These are phyloP conservation scores for Bradypus variegatus DNA, from an alignment of 2,797 vertebrate genomes.

Conservation along the genomic window DNA sequence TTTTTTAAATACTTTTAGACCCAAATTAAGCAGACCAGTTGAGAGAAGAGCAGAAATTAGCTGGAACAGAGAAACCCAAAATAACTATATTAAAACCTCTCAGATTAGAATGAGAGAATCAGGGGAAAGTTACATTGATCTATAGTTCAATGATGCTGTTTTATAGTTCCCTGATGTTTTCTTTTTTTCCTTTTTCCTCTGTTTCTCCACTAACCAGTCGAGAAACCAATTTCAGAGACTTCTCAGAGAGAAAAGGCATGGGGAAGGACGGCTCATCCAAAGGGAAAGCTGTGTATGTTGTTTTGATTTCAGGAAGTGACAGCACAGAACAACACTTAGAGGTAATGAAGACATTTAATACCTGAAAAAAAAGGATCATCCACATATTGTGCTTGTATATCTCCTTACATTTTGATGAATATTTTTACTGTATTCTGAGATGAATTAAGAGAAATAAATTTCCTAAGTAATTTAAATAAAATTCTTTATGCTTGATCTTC, in stretches of 20 bases:
- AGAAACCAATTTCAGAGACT: not conserved
- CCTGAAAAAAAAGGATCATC: not conserved
- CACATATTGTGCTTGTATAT: too few relatives aligned
- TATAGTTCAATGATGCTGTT: not conserved
- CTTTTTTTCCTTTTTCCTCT: not conserved
- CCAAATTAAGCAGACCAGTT: not conserved
- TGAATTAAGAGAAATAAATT: slow-evolving; percentile 21
- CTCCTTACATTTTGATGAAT: not conserved
- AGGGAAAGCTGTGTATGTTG: not conserved
- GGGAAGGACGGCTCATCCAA: not conserved
- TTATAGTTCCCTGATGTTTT: too few relatives aligned
- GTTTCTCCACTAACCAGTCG: not conserved
- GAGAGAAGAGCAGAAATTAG: not conserved
- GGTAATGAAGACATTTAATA: not conserved
- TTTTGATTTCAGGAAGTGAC: not conserved
- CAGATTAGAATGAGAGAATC: not conserved
- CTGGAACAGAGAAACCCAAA: not conserved
- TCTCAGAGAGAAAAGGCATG: not conserved
- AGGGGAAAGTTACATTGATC: not conserved
- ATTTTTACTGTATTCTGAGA: slow-evolving; percentile 21
- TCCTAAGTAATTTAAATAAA: slow-evolving; percentile 19
- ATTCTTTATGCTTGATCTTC: not conserved
- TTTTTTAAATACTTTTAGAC: not conserved
- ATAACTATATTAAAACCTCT: not conserved
- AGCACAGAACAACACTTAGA: not conserved